These are phyloP conservation scores for Caenorhabditis afra DNA, from an alignment of 2,888 invertebrate genomes.

Conservation along the genomic window DNA sequence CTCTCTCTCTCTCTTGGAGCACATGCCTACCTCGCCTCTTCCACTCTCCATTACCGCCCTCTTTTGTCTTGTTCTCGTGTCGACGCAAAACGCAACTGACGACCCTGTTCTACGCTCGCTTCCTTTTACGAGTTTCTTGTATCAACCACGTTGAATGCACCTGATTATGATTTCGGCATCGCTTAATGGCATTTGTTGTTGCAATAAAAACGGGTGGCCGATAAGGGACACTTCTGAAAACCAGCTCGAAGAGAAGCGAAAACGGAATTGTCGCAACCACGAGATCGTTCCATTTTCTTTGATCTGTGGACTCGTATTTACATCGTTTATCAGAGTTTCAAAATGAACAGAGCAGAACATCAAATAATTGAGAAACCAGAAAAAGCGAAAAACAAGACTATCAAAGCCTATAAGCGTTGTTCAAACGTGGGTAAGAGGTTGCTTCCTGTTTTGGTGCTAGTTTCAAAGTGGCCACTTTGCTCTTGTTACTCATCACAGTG, in stretches of 20 bases:
- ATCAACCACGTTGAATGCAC: constrained; percentile 35
- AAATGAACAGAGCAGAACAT: neutral
- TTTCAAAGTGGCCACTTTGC: neutral
- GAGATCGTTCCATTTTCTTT: constrained; percentile 28
- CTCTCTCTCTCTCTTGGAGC: constrained; percentile 12
- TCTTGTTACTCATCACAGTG: neutral
- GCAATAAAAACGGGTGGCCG: constrained; percentile 22
- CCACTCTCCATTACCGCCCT: constrained; percentile 12
- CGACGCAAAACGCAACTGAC: constrained; percentile 2
- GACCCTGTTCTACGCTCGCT: constrained; percentile 38
- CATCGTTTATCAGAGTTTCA: too few species aligned
- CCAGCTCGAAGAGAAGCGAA: too few species aligned
- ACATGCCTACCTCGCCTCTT: constrained; percentile 24
- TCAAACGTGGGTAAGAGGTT: neutral
- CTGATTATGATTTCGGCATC: neutral
- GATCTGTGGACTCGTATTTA: constrained; percentile 31
- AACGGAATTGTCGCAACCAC: neutral
- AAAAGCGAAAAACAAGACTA: too few species aligned
- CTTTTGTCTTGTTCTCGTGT: constrained; percentile 20
- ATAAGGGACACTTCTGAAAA: constrained; percentile 22
- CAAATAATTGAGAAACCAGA: neutral
- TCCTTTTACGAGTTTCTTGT: constrained; percentile 40
- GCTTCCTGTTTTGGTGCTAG: neutral
- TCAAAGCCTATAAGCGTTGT: neutral
- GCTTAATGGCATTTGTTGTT: constrained; percentile 26